Conservation (phyloP, 2,888 invertebrate species). For the Lochmaea capreae region DNA sequence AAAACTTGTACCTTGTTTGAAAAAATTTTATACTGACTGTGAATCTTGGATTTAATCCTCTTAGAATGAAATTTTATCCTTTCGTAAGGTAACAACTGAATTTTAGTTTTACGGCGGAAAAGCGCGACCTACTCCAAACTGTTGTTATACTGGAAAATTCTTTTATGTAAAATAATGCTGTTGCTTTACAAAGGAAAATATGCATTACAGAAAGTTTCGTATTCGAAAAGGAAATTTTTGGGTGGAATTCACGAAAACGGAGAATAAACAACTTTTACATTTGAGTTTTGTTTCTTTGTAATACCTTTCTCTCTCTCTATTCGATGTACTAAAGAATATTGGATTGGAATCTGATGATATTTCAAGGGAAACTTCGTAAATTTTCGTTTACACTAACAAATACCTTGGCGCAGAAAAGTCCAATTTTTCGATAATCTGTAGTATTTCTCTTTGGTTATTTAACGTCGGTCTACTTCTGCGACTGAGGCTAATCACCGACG, state of each 20-base stretch:
- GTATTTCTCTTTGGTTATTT: too few species aligned
- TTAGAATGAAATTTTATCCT: not conserved
- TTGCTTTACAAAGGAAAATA: slow-evolving; percentile 19
- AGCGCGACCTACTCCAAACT: slow-evolving; percentile 11
- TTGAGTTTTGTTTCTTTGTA: slow-evolving; percentile 10
- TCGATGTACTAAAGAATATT: not conserved
- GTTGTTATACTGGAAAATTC: slow-evolving; percentile 15
- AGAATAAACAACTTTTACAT: slow-evolving; percentile 9
- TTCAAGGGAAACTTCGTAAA: not conserved
- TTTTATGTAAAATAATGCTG: slow-evolving; percentile 21
- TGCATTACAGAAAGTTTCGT: slow-evolving; percentile 20
- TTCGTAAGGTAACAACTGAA: slow-evolving; percentile 3
- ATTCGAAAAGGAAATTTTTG: slow-evolving; percentile 15
- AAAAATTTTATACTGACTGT: not conserved
- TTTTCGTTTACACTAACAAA: too few species aligned
- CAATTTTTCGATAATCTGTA: too few species aligned
- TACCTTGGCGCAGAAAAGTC: too few species aligned
- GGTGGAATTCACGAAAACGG: slow-evolving; percentile 9
- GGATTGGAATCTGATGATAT: not conserved
- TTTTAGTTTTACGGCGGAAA: slow-evolving; percentile 10
- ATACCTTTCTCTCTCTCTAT: not conserved
- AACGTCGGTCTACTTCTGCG: too few species aligned
- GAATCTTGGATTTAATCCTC: not conserved
- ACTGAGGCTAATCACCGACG: too few species aligned
- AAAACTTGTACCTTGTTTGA: not conserved